These are phyloP conservation scores for Arvicanthis niloticus DNA, from an alignment of 2,113 vertebrate genomes.

Conservation along the genomic window DNA sequence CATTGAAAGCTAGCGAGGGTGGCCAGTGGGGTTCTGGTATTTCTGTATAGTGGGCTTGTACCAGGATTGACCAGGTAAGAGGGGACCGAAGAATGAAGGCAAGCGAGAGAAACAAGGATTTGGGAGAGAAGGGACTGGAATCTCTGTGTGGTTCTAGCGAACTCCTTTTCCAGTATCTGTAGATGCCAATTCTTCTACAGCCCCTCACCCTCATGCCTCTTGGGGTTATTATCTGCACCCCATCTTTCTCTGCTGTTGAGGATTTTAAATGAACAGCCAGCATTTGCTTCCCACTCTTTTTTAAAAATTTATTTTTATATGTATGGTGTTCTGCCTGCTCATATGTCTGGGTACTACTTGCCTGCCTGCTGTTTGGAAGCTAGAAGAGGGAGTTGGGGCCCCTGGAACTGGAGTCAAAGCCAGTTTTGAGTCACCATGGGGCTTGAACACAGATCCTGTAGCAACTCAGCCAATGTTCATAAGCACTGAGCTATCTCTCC, in stretches of 20 bases:
- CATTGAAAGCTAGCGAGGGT: neutral
- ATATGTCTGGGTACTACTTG: neutral
- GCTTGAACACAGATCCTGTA: neutral
- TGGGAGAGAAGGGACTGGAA: neutral
- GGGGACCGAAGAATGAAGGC: neutral
- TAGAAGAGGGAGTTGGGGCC: neutral
- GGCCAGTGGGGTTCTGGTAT: neutral
- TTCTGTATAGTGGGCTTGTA: neutral
- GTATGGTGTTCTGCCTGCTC: neutral
- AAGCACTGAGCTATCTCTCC: neutral
- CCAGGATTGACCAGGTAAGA: neutral
- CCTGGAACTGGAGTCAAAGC: neutral
- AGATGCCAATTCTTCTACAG: neutral
- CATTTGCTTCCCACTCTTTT: conserved; percentile 6
- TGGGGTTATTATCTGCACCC: neutral
- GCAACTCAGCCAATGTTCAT: neutral
- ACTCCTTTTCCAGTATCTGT: neutral
- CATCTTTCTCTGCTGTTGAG: neutral
- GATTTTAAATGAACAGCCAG: conserved; percentile 35
- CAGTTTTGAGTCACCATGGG: neutral
- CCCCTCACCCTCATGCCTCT: neutral
- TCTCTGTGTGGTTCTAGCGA: neutral
- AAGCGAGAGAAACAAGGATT: neutral
- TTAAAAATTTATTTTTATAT: neutral
- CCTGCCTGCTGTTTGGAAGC: neutral